Evolutionary conservation across 2,888 invertebrate species (phyloP), one percentile per base, ranked within the genome.

Genomic region (Mythimna vitellina): DNA sequence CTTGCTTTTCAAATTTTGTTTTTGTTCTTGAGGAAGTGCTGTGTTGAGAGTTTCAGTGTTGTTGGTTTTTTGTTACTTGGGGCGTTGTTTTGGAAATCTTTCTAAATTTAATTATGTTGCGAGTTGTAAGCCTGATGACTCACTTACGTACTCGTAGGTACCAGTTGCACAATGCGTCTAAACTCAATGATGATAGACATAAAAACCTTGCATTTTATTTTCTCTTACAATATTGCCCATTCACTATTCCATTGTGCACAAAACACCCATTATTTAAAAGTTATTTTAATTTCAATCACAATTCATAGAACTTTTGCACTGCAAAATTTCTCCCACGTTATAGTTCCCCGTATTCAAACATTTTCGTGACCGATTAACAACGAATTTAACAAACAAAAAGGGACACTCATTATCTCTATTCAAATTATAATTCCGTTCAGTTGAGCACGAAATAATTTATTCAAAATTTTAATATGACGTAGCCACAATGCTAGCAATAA

Each of bases 391-490:
- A 69, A 82, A 82, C 73, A 73, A 82, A 80, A 86, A 82, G 78
- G 82, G 73, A 67, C 63, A 72, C 68, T 82, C 76, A 82, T 85
- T 85, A 84, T 79, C 70, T 79, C 73, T 60, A 78, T 78, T 80
- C 76, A 78, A 89, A 89, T 86, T 81, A 79, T 84, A 83, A 78
- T 87, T 86, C 88, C 83, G 86, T 91, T 84, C 86, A 72, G 80
- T 80, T 86, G 77, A 92, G 90, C 90, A 83, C 82, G 60, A 81
- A 87, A 90, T 90, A 93, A 92, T 91, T 92, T 92, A 92, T 92
- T 91, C 92, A 90, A 90, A 88, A 92, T 91, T 92, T 92, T 91
- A 92, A 92, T 89, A 88, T 87, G 88, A 88, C 82, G 86, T 82
- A 76, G 81, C 86, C 86, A 86, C 88, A 89, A 87, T 89, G 89